Evolutionary conservation across 2,113 vertebrate species (phyloP), one percentile per base, ranked within the genome.

Genomic region (Euleptes europaea): DNA sequence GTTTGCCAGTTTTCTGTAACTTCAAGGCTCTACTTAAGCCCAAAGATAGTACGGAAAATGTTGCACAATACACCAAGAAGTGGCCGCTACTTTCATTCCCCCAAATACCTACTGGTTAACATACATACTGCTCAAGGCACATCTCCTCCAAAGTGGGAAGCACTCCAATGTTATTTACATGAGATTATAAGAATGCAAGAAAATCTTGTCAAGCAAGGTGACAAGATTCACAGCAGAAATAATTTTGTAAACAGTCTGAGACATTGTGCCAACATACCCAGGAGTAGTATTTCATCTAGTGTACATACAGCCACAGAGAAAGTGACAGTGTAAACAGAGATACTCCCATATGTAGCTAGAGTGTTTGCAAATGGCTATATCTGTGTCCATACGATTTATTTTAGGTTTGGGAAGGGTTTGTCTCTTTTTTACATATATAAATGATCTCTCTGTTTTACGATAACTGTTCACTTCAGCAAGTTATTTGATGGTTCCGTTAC

Each of bases 241-340:
- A 1, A 92, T 86, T 92, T 88, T 91, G 86, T 91, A 92, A 94
- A 92, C 82, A 86, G 87, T 88, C 73, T 0, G 47, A 88, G 75
- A 92, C 83, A 88, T 90, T 93, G 88, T 91, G 87, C 90, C 85
- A 93, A 92, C 86, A 93, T 93, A 92, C 73, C 90, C 89, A 91
- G 90, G 86, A 91, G 90, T 93, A 86, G 89, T 88, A 91, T 91
- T 88, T 78, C 79, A 80, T 51, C 92, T 90, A n/a, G 38, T 76
- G 0, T 0, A 57, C 33, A 89, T 71, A 47, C 86, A 91, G 23
- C 92, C 88, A 73, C 49, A 81, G 73, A 83, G 42, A 94, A 93
- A 84, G 89, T 88, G 86, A 87, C 76, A 80, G 82, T 42, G 86
- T 88, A 92, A 80, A 88, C 65, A 79, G 0, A 0, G 79, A 88